Evolutionary conservation across 2,888 invertebrate species (phyloP).

Genomic region (Neoaliturus tenellus): DNA sequence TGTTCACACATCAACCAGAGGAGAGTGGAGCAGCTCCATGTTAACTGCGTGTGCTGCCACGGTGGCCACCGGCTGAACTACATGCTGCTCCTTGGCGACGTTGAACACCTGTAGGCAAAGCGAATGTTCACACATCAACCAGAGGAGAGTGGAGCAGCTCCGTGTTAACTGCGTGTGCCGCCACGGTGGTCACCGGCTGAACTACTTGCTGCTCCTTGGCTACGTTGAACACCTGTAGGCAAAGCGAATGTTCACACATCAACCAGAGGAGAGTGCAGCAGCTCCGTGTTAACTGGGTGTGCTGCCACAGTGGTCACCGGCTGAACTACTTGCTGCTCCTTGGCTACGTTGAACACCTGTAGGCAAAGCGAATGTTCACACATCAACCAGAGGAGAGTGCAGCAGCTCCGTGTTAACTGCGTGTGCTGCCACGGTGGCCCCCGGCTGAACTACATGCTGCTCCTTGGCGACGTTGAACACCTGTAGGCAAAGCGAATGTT

Average conservation of each 20-base stretch:
- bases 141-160: constrained; percentile 73
- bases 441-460: constrained; percentile 78
- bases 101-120: no score
- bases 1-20: no score
- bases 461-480: constrained; percentile 81
- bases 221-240: constrained; percentile 81
- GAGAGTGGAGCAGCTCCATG: constrained; percentile 72
- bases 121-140: no score
- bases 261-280: constrained; percentile 74
- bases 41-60: constrained; percentile 72
- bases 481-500: constrained; percentile 72
- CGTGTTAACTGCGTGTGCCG: constrained; percentile 71
- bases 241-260: no score
- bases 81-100: constrained; percentile 78
- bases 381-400: constrained; percentile 73
- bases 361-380: no score
- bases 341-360: constrained; percentile 81
- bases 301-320: constrained; percentile 72
- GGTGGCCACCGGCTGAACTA: constrained; percentile 75
- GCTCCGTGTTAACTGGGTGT: constrained; percentile 70
- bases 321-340: constrained; percentile 79
- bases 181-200: constrained; percentile 74
- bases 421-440: constrained; percentile 71
- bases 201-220: constrained; percentile 79
- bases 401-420: constrained; percentile 71